Percentiles rank a stretch among this genome's conserved stretches.
Evolutionary conservation across 2,797 vertebrate species (phyloP).

Genomic region (Fratercula arctica): DNA sequence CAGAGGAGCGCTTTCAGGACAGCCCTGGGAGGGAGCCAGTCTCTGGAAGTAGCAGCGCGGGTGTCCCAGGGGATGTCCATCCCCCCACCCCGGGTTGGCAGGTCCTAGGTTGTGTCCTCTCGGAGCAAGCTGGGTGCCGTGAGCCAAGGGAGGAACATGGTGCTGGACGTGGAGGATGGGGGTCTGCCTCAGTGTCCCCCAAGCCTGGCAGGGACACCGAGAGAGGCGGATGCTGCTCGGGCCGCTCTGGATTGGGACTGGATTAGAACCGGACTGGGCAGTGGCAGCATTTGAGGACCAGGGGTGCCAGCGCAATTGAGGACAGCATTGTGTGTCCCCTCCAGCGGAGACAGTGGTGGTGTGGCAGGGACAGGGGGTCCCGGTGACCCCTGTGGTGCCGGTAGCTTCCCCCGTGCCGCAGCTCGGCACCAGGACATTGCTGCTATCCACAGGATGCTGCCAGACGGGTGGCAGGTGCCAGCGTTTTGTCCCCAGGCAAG

Average conservation of each 20-base stretch:
- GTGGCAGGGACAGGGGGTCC: not conserved
- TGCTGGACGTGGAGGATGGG: not conserved
- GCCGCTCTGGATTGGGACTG: not conserved
- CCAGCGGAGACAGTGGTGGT: not conserved
- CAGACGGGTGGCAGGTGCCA: not conserved
- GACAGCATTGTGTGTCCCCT: not conserved
- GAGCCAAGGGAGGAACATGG: not conserved
- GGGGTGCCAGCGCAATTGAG: not conserved
- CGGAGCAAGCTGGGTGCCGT: fast-evolving
- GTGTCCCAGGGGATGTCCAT: not conserved
- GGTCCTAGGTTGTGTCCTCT: not conserved
- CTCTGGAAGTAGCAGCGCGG: not conserved
- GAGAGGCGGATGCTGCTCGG: not conserved
- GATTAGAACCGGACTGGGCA: not conserved
- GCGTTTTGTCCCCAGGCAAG: too few species aligned
- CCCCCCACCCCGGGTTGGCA: fast-evolving
- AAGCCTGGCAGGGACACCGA: not conserved
- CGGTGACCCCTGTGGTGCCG: fast-evolving
- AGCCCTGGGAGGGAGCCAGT: not conserved
- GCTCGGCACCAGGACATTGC: not conserved
- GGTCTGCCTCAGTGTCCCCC: fast-evolving
- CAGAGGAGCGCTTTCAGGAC: not conserved
- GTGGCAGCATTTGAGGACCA: not conserved
- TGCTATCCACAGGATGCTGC: fast-evolving
- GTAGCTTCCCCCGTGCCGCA: fast-evolving